Evolutionary conservation across 2,797 vertebrate species (phyloP), one percentile per base, ranked within the genome.

Genomic region (Coracias cyanogaster): DNA sequence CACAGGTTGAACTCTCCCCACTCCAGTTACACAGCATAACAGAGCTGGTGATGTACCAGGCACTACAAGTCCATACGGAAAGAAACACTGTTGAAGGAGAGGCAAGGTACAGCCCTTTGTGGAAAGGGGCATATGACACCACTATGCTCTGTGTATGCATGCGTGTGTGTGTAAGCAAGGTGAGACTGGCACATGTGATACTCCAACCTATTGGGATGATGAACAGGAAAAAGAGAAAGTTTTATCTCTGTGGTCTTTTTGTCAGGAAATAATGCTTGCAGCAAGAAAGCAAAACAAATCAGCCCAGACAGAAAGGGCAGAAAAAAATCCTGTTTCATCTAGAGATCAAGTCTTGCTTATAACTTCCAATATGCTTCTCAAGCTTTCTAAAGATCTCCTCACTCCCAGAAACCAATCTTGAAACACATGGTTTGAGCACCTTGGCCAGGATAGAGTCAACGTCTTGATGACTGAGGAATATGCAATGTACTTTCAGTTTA

Each of bases 91-190:
- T 15, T 67, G n/a, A 80, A 31, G 12, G 21, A 61, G n/a, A 11
- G 35, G 24, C 35, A 73, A 54, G 58, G 58, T 19, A 58, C 24
- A 57, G 22, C 25, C 43, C 52, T 79, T 65, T 78, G n/a, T 84
- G 48, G 37, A 89, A 76, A 67, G 25, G 18, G 39, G 15, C 7
- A 54, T 26, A 31, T 43, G 54, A 74, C 14, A 85, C 24, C 33
- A 66, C 73, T 25, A 29, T 5, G 8, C 31, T 65, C 11, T 54
- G 3, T n/a, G 12, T 17, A n/a, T 9, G 22, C 8, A 0, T 28
- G 64, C 2, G 3, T 35, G 31, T 7, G 21, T n/a, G 60, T 25
- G 21, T 1, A 0, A 57, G 26, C 4, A 4, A 80, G 39, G 45
- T 21, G 24, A 82, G 62, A 49, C 35, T 3, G 10, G 39, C 14